Percentiles rank a stretch among this genome's conserved stretches.
These are phyloP conservation scores for Crotophaga sulcirostris DNA, from an alignment of 2,113 vertebrate species.

Conservation along the genomic window DNA sequence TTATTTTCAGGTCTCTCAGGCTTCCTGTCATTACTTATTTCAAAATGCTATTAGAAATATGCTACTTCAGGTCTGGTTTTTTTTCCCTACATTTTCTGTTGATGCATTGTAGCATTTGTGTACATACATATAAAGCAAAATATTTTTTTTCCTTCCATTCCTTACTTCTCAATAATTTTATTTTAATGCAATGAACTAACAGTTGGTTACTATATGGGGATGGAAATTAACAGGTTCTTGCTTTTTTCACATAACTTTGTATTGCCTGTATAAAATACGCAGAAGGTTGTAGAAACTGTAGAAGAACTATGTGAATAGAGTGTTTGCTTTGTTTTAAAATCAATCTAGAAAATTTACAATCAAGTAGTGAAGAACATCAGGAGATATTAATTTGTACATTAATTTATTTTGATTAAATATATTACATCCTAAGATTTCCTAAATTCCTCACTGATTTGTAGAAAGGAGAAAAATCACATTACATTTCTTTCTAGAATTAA, in stretches of 20 bases:
- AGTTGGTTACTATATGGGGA: neutral
- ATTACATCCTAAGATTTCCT: neutral
- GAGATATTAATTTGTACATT: neutral
- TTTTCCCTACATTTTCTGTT: neutral
- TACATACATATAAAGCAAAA: neutral
- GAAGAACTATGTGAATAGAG: neutral
- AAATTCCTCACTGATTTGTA: neutral
- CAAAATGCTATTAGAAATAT: neutral
- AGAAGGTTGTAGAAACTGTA: rapidly evolving
- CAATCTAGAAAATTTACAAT: neutral
- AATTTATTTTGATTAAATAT: neutral
- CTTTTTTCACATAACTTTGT: neutral
- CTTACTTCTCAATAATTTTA: neutral
- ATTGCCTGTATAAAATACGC: neutral
- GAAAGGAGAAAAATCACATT: neutral
- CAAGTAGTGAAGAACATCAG: neutral
- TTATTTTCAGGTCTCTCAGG: neutral
- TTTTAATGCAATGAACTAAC: neutral
- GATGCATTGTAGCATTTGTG: neutral
- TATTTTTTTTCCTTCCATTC: rapidly evolving
- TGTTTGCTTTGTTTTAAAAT: neutral
- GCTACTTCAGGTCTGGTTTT: neutral
- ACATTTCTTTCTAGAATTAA: neutral
- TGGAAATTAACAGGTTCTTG: neutral
- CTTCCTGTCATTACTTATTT: neutral